Conservation (phyloP, 2,888 invertebrate species). For the Aquatica leii region DNA sequence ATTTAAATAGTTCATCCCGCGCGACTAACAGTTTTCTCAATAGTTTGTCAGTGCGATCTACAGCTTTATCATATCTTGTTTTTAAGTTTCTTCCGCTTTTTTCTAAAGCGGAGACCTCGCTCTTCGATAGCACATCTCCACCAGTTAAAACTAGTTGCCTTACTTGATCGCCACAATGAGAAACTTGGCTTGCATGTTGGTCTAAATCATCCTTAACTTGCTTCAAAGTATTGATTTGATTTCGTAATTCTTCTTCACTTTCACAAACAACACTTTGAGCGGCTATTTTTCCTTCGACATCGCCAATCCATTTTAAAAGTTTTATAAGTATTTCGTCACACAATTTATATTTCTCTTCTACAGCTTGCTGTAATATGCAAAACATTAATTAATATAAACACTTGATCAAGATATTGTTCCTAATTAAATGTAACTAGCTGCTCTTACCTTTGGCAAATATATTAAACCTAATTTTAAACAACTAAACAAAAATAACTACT, state of each 20-base stretch:
- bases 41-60: constrained; percentile 81
- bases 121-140: constrained; percentile 89
- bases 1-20: constrained; percentile 87
- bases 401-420: not conserved
- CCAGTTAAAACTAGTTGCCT: constrained; percentile 90
- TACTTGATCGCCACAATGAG: constrained; percentile 88
- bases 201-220: constrained; percentile 91
- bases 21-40: constrained; percentile 79
- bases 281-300: constrained; percentile 84
- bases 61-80: constrained; percentile 82
- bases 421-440: not conserved
- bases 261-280: constrained; percentile 88
- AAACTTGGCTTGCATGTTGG: constrained; percentile 82
- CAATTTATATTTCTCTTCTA: constrained; percentile 91
- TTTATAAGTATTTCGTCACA: constrained; percentile 88
- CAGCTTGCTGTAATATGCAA: constrained; percentile 80
- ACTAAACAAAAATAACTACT: not conserved
- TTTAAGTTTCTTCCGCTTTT: constrained; percentile 86
- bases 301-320: constrained; percentile 86
- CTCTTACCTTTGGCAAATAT: not conserved
- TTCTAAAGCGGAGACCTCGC: constrained; percentile 88
- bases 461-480: constrained; percentile 1
- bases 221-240: constrained; percentile 90
- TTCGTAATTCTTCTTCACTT: constrained; percentile 83
- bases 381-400: not conserved